phyloP scores from a whole-genome alignment of 2,797 vertebrate species.

The Notoglanidium macrostoma region DNA sequence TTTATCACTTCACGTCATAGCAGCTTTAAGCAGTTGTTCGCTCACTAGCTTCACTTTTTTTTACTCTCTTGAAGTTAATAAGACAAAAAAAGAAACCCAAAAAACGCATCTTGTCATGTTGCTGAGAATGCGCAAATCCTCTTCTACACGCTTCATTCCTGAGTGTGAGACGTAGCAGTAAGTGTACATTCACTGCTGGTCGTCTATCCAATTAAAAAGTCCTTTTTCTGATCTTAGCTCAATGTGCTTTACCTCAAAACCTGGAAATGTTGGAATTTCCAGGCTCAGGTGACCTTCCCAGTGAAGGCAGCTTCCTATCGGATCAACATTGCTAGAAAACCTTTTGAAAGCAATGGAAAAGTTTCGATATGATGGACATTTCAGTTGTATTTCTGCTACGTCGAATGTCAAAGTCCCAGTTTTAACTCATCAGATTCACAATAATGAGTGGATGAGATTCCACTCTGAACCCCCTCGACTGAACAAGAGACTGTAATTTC shows the following conservation, averaged over 20 bases:
- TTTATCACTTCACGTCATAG: background rate
- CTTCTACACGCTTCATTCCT: background rate
- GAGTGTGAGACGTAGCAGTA: background rate
- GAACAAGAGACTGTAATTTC: background rate
- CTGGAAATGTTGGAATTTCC: background rate
- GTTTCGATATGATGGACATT: background rate
- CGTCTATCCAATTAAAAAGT: background rate
- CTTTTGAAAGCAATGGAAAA: background rate
- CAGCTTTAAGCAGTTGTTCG: background rate
- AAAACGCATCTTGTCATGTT: background rate
- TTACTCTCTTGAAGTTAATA: background rate
- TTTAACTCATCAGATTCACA: background rate
- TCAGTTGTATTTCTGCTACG: background rate
- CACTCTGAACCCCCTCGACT: background rate
- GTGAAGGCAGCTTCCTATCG: background rate
- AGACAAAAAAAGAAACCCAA: background rate
- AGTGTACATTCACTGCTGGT: background rate
- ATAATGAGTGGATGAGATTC: background rate
- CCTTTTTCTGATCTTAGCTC: background rate
- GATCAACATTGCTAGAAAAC: too few species aligned
- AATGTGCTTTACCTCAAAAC: background rate
- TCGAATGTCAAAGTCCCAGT: background rate
- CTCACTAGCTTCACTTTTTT: background rate
- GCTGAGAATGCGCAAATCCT: background rate
- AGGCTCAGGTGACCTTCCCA: background rate